phyloP scores from a whole-genome alignment of 2,888 invertebrate genomes.

The Cheilosia variabilis region DNA sequence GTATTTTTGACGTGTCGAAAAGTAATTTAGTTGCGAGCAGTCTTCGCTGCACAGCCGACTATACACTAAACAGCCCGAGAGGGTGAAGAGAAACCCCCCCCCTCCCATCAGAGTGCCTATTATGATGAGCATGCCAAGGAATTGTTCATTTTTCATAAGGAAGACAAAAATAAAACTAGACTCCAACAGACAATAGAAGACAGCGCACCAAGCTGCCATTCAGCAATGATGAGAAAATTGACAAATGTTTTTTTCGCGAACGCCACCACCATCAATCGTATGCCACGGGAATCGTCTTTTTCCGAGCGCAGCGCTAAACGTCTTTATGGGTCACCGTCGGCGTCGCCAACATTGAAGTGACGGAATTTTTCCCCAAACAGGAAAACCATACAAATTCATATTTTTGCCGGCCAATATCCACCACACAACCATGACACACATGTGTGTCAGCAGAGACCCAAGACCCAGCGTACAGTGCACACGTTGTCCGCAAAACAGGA shows the following conservation, averaged over 20 bases:
- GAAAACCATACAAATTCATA: constrained; percentile 4
- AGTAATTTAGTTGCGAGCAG: constrained; percentile 66
- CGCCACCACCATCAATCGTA: constrained; percentile 23
- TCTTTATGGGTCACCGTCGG: constrained; percentile 58
- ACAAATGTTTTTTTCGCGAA: constrained; percentile 71
- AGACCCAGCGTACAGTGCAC: neutral
- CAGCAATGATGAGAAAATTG: constrained; percentile 72
- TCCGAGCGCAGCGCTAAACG: neutral
- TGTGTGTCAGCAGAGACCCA: neutral
- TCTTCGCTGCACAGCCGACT: constrained; percentile 21
- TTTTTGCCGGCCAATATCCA: neutral
- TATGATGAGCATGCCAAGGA: constrained; percentile 55
- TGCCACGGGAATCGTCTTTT: constrained; percentile 16
- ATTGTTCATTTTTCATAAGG: constrained; percentile 66
- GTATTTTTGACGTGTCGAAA: constrained; percentile 71
- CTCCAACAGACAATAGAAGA: constrained; percentile 63
- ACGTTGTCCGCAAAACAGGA: constrained; percentile 32
- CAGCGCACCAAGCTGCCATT: constrained; percentile 28
- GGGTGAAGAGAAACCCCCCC: neutral
- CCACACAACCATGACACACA: constrained; percentile 14
- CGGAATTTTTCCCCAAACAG: neutral
- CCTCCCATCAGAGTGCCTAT: neutral
- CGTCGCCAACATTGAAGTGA: constrained; percentile 9
- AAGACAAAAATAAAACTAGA: constrained; percentile 25
- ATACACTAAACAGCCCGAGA: constrained; percentile 7